A percentile compares a stretch with the other conserved stretches of the same genome.
phyloP scores from a whole-genome alignment of 1,140 invertebrate species.

The Zeugodacus cucurbitae region DNA sequence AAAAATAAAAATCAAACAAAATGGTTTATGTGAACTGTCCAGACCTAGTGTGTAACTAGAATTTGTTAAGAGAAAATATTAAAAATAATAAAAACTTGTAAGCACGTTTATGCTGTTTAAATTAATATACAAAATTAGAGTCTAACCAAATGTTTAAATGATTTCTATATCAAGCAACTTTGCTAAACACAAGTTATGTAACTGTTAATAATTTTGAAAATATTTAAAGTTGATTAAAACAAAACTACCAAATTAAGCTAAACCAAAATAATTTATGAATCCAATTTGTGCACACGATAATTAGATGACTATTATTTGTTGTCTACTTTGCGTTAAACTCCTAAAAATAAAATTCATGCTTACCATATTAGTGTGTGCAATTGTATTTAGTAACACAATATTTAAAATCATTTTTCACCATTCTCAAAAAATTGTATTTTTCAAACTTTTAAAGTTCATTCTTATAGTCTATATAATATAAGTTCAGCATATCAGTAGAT shows the following conservation, averaged over 20 bases:
- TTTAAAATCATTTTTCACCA: background rate
- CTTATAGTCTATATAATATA: background rate
- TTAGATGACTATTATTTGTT: background rate
- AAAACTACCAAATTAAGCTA: background rate
- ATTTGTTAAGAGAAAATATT: background rate
- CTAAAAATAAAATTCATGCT: background rate
- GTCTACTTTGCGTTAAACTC: background rate
- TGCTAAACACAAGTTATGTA: background rate
- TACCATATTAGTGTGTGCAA: too few relatives aligned
- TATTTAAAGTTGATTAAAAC: background rate
- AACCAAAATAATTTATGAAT: background rate
- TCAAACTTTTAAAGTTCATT: background rate
- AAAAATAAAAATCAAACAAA: background rate
- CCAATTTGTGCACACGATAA: background rate
- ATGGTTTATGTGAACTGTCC: constrained; percentile 28
- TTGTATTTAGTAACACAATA: background rate
- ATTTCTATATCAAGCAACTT: constrained; percentile 2
- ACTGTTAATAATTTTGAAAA: background rate
- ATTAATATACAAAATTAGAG: background rate
- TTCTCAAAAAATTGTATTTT: background rate
- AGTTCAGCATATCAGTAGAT: background rate
- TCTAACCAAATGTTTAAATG: background rate
- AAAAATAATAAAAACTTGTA: constrained; percentile 4
- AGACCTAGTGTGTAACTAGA: background rate
- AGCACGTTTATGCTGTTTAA: constrained; percentile 13